phyloP scores from a whole-genome alignment of 1,140 invertebrate genomes.

The Caenorhabditis inopinata region DNA sequence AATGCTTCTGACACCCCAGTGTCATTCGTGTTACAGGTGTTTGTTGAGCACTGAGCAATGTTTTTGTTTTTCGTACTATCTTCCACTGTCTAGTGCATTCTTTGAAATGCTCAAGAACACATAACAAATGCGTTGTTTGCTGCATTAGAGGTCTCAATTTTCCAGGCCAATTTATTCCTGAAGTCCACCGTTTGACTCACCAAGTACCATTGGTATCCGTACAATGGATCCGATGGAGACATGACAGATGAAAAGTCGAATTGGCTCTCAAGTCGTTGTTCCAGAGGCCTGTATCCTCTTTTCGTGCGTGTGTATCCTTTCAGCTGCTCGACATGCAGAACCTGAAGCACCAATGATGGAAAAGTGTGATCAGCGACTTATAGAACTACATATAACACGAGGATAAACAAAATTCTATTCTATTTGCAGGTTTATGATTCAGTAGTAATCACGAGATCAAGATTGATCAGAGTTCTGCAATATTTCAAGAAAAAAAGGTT shows the following conservation, averaged over 20 bases:
- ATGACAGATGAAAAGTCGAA: conserved; percentile 64
- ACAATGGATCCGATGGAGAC: conserved; percentile 63
- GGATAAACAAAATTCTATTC: too few species aligned
- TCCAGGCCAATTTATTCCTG: background rate
- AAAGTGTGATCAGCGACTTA: background rate
- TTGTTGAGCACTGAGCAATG: too few species aligned
- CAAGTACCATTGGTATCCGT: conserved; percentile 64
- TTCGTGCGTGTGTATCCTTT: conserved; percentile 61
- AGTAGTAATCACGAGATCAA: too few species aligned
- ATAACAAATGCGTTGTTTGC: background rate
- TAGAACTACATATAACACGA: too few species aligned
- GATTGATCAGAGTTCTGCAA: too few species aligned
- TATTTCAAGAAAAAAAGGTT: too few species aligned
- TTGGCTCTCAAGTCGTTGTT: conserved; percentile 64
- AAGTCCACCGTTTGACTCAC: conserved; percentile 50
- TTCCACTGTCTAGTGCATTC: background rate
- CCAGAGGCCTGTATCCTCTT: conserved; percentile 63
- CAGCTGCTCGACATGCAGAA: conserved; percentile 64
- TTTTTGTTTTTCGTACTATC: too few species aligned
- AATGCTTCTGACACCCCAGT: background rate
- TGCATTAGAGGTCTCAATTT: background rate
- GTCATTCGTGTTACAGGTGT: too few species aligned
- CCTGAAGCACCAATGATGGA: conserved; percentile 49
- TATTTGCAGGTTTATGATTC: too few species aligned
- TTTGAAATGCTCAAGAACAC: background rate